Evolutionary conservation across 2,888 invertebrate species (phyloP).

Genomic region (Habroteleia sp.): DNA sequence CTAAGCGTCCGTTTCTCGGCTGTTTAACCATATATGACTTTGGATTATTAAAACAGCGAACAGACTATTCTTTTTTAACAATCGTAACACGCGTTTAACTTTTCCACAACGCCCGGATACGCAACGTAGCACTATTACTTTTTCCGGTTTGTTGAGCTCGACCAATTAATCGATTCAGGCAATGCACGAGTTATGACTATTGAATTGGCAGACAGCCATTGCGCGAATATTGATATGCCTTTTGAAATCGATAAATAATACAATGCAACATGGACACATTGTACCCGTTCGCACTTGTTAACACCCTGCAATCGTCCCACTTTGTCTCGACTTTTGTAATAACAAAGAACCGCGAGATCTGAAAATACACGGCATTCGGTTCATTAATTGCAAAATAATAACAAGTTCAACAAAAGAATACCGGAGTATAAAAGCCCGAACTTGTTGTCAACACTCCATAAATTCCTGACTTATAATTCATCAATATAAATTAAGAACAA

Average conservation of each 20-base stretch:
- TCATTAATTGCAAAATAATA: conserved; percentile 18
- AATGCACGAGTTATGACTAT: conserved; percentile 64
- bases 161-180: conserved; percentile 69
- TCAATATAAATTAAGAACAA: conserved; percentile 13
- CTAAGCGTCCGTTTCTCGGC: too few species aligned
- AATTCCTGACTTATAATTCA: conserved; percentile 6
- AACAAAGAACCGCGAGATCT: background rate
- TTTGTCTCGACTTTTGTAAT: background rate
- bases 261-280: conserved; percentile 15
- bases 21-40: background rate
- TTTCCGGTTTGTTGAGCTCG: conserved; percentile 35
- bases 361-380: background rate
- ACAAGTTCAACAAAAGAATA: background rate
- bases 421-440: background rate
- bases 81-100: conserved; percentile 21
- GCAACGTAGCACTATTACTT: conserved; percentile 38
- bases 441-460: background rate
- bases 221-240: conserved; percentile 38
- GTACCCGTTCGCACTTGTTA: conserved; percentile 34
- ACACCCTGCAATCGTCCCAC: background rate
- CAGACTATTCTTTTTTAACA: conserved; percentile 25
- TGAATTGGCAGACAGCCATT: conserved; percentile 36
- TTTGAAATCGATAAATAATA: conserved; percentile 43
- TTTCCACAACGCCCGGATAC: conserved; percentile 14
- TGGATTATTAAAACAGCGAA: conserved; percentile 20